Evolutionary conservation across 2,888 invertebrate species (phyloP), one percentile per base, ranked within the genome.

Genomic region (Cosmia trapezina): DNA sequence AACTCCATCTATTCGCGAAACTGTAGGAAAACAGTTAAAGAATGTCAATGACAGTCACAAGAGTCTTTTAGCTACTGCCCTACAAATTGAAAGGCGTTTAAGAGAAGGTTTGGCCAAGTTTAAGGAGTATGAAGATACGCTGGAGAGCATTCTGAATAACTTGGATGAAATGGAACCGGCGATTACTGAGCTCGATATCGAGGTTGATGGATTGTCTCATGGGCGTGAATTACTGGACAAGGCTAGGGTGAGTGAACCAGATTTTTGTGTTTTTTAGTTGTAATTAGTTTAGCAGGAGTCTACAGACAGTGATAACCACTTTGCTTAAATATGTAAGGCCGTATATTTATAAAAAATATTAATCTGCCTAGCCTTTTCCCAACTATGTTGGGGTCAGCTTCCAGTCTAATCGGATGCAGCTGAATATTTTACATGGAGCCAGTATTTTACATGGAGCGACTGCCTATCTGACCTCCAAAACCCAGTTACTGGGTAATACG

Each of bases 31-130:
- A 53, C 99, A 99, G 91, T 92, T 99, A 66, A 97, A 97, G 88
- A 99, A 99, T 90, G 98, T 99, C 0, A 98, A 98, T 88, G 99
- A 99, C 70, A 99, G 99, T 90, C 99, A 99, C 91, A 98, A 98
- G 90, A 98, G 99, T 0, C 94, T 99, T 12, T 93, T 99, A 54
- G 98, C 98, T 73, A 99, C 99, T 0, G 99, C 99, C 0, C 93
- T 98, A 60, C 99, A 99, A 93, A 99, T 99, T 77, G 98, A 98
- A 91, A 98, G 98, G 84, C 97, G 99, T 53, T 95, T 99, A 49
- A 96, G 98, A 49, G 99, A 99, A 89, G 98, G 99, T 0, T 94
- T 99, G 77, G 97, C 98, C 45, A 99, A 99, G 92, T 99, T 99
- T 96, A 98, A 98, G 91, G 98, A 99, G 90, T 99, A 99, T 89